Evolutionary conservation across 1,140 invertebrate genomes (phyloP), one percentile per base, ranked within the genome.

Genomic region (Linepithema humile): DNA sequence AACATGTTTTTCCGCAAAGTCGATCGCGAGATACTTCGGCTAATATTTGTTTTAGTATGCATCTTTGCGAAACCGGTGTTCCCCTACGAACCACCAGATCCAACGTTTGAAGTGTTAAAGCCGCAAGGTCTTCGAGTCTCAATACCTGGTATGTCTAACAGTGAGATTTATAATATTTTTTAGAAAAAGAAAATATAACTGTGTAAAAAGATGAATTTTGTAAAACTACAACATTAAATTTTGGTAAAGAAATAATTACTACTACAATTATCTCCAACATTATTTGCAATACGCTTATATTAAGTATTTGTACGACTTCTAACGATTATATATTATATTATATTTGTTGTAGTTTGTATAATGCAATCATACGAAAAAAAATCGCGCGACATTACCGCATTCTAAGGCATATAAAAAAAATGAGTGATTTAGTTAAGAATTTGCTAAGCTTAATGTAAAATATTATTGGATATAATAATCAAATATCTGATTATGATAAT

Each of bases 11-110:
- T 7, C 12, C 15, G 29, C 73, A 12, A 5, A 65, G 43, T 12
- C 20, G 20, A 64, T 10, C 17, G 23, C 9, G 32, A 32, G 10
- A 40, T 29, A 7, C 15, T 26, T 3, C 29, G 43, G 12, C 15
- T 35, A 60, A 77, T 38, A 9, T 53, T 80, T 1, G 35, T 12
- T 23, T 67, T 80, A 55, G 17, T 12, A 40, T 69, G 75, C 7
- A 20, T 9, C n/a, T n/a, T 57, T 17, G 3, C 23, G 43, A 59
- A 4, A 15, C 3, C 12, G 10, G 69, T 43, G n/a, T 15, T 75
- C 29, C 55, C 35, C 17, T 94, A 91, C 35, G 89, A 87, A 64
- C 64, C 92, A 9, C 92, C 91, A 0, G 55, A 88, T 62, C 90
- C 92, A 15, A 86, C 43, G 7, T 83, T 93, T 9, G 59, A 91